phyloP scores from a whole-genome alignment of 2,888 invertebrate species.

The Gasteruption jaculator region DNA sequence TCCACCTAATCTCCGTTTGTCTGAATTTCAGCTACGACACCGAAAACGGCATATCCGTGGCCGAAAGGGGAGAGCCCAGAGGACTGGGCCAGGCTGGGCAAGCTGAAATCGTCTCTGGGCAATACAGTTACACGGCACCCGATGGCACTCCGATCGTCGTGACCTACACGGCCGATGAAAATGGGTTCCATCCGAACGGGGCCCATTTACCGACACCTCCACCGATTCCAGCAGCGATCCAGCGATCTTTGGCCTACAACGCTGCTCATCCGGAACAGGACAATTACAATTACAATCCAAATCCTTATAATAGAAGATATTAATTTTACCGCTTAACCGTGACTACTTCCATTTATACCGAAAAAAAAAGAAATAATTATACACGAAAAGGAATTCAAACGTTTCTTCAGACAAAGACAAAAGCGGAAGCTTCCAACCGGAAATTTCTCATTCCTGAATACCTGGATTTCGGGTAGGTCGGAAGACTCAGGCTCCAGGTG shows the following conservation, averaged over 20 bases:
- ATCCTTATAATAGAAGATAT: too few relatives aligned
- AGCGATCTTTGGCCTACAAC: constrained; percentile 63
- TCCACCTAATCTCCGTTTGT: too few relatives aligned
- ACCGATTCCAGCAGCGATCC: constrained; percentile 73
- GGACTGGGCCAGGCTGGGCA: constrained; percentile 54
- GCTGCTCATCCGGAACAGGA: constrained; percentile 53
- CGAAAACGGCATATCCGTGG: constrained; percentile 61
- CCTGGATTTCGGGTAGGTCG: too few relatives aligned
- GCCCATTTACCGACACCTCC: constrained; percentile 78
- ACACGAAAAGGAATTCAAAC: too few relatives aligned
- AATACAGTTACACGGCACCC: constrained; percentile 65
- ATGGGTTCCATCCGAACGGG: constrained; percentile 67
- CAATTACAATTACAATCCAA: too few relatives aligned
- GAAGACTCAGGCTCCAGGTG: too few relatives aligned
- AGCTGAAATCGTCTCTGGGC: constrained; percentile 55
- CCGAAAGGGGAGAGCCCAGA: constrained; percentile 58
- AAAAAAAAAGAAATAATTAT: too few relatives aligned
- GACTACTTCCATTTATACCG: too few relatives aligned
- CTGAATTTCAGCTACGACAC: constrained; percentile 56
- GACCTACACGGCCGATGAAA: constrained; percentile 66
- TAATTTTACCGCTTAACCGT: too few relatives aligned
- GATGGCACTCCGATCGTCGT: constrained; percentile 63
- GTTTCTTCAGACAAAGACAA: too few relatives aligned
- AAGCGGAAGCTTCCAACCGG: too few relatives aligned
- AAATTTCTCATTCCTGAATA: too few relatives aligned